These are phyloP conservation scores for Corythornis cristatus DNA, from an alignment of 2,113 vertebrate species.

Conservation along the genomic window DNA sequence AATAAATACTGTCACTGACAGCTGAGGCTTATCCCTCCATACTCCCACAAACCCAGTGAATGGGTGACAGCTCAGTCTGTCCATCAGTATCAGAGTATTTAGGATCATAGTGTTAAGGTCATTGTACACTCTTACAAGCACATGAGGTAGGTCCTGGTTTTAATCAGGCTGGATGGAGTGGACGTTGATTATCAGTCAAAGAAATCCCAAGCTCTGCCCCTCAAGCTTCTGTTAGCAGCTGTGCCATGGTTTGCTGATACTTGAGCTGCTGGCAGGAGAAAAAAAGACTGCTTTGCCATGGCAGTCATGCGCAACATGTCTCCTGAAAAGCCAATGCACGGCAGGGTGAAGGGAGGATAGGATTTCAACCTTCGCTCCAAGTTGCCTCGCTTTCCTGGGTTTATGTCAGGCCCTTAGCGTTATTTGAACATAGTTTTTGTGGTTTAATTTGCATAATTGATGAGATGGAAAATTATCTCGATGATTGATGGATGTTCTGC, in stretches of 20 bases:
- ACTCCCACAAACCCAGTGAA: accelerated
- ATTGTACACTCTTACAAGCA: not conserved
- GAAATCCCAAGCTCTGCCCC: not conserved
- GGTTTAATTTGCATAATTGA: constrained; percentile 76
- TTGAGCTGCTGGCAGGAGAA: not conserved
- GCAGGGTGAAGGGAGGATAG: not conserved
- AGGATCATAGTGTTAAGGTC: not conserved
- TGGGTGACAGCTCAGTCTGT: not conserved
- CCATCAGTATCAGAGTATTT: not conserved
- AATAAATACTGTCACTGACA: not conserved
- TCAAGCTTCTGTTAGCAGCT: not conserved
- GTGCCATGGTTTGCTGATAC: not conserved
- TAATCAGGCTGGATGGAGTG: not conserved
- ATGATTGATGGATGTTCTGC: constrained; percentile 72
- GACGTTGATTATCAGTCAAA: not conserved
- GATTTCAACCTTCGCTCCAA: constrained; percentile 42
- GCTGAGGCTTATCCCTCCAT: not conserved
- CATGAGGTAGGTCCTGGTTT: not conserved
- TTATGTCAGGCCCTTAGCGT: constrained; percentile 55
- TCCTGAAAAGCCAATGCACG: not conserved
- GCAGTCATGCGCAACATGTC: accelerated
- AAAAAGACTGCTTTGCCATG: not conserved
- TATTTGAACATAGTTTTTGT: constrained; percentile 70
- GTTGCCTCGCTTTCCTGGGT: constrained; percentile 51
- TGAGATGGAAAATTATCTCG: constrained; percentile 75